Percentiles rank a stretch among this genome's conserved stretches.
Conservation (phyloP, 2,797 vertebrate species). For the Sebastes matsubarae region DNA sequence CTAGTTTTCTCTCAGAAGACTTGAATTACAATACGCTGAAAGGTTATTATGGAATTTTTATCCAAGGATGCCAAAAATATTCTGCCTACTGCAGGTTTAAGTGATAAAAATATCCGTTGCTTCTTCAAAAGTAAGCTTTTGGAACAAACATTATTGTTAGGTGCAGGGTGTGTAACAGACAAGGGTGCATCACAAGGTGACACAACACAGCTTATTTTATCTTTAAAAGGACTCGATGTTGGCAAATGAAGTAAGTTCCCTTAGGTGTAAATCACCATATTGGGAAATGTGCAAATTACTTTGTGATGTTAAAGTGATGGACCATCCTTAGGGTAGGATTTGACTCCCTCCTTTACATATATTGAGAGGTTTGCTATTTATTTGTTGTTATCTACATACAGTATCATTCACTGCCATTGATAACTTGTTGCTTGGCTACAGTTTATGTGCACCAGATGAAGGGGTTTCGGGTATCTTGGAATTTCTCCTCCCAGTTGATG, state of each 20-base stretch:
- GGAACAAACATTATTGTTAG: conserved; percentile 22
- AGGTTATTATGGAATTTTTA: no score
- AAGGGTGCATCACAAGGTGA: conserved; percentile 19
- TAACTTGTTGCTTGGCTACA: conserved; percentile 33
- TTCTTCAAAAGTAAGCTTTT: conserved; percentile 26
- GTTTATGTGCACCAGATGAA: conserved; percentile 11
- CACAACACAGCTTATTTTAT: conserved; percentile 17
- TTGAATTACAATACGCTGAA: not conserved
- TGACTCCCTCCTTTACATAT: not conserved
- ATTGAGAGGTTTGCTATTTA: not conserved
- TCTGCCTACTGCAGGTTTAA: conserved; percentile 13
- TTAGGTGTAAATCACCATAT: not conserved
- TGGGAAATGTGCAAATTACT: conserved; percentile 16
- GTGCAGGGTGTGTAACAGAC: conserved; percentile 11
- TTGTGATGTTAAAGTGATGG: conserved; percentile 7
- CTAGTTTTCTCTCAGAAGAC: not conserved
- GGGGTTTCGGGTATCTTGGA: conserved; percentile 15
- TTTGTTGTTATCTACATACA: not conserved
- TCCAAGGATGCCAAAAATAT: no score
- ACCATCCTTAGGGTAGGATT: not conserved
- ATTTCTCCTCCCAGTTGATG: conserved; percentile 43
- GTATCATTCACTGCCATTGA: not conserved
- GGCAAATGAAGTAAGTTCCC: not conserved
- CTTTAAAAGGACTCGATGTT: not conserved
- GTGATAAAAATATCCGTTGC: conserved; percentile 30